Conservation (phyloP, 2,113 vertebrate species). For the Entomyzon cyanotis region DNA sequence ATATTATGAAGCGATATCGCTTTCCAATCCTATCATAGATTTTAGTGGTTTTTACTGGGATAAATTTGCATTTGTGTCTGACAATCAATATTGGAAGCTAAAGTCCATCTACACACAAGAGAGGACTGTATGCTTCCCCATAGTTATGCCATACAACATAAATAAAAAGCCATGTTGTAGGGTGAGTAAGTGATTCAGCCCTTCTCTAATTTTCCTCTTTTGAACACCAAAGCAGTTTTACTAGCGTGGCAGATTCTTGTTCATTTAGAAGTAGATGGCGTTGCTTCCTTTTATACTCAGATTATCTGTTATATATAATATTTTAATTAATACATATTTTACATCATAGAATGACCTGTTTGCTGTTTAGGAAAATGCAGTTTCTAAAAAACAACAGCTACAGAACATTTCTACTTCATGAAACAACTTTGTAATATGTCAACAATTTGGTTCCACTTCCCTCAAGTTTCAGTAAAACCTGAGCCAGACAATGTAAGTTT, state of each 20-base stretch:
- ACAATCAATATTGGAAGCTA: background rate
- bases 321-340: background rate
- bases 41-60: background rate
- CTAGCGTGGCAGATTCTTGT: background rate
- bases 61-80: background rate
- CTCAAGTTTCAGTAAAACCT: background rate
- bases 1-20: background rate
- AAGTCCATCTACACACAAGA: background rate
- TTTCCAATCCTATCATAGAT: background rate
- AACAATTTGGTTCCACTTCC: background rate
- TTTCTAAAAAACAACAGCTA: background rate
- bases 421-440: background rate
- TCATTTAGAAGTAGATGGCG: background rate
- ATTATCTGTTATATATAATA: background rate
- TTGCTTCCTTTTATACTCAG: background rate
- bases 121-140: background rate
- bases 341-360: background rate
- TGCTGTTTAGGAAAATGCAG: background rate
- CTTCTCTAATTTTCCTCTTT: background rate
- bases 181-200: background rate
- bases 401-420: background rate
- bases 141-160: background rate
- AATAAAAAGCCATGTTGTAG: background rate
- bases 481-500: background rate
- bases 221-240: background rate